phyloP scores from a whole-genome alignment of 2,888 invertebrate species.

The Tromatobia lineatoria region DNA sequence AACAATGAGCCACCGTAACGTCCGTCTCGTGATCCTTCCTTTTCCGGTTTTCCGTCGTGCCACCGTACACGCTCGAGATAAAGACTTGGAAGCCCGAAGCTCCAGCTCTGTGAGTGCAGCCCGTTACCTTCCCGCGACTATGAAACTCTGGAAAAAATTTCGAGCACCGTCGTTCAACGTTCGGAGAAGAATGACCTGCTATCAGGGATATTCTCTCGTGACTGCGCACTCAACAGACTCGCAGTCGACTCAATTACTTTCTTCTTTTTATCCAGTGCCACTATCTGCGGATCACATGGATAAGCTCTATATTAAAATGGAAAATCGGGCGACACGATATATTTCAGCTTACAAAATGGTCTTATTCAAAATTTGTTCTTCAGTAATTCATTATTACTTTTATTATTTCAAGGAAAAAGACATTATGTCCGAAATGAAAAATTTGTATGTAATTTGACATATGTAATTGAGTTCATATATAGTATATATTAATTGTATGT shows the following conservation, averaged over 20 bases:
- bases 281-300: not conserved
- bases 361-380: too few relatives aligned
- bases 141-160: slow-evolving; percentile 36
- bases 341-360: not conserved
- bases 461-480: too few relatives aligned
- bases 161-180: slow-evolving; percentile 37
- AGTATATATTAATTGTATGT: too few relatives aligned
- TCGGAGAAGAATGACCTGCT: slow-evolving; percentile 42
- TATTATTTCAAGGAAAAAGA: too few relatives aligned
- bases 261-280: slow-evolving; percentile 14
- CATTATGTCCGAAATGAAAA: too few relatives aligned
- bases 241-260: slow-evolving; percentile 26
- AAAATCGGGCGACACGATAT: not conserved
- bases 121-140: slow-evolving; percentile 20
- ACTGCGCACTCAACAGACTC: slow-evolving; percentile 16
- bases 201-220: slow-evolving; percentile 26
- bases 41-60: slow-evolving; percentile 66
- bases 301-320: not conserved
- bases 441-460: too few relatives aligned
- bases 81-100: slow-evolving; percentile 53
- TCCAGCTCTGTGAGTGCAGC: slow-evolving; percentile 30
- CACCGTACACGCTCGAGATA: slow-evolving; percentile 49
- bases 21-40: slow-evolving; percentile 56
- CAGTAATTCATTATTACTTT: too few relatives aligned
- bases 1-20: slow-evolving; percentile 63